Evolutionary conservation across 2,888 invertebrate genomes (phyloP).

Genomic region (Drosophila macrospina): DNA sequence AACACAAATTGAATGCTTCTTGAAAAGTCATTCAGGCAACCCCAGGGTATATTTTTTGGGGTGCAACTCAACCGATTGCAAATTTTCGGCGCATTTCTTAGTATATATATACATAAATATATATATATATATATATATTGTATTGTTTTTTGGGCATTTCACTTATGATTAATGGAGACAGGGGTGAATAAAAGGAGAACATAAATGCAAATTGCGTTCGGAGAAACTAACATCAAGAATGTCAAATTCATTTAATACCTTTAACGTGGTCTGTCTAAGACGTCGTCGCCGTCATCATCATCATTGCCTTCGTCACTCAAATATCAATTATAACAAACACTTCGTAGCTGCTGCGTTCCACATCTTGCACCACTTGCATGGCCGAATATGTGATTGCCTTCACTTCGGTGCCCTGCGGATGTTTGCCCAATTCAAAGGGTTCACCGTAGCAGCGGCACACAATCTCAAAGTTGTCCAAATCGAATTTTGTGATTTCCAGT

Average conservation of each 20-base stretch:
- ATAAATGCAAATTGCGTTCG: constrained; percentile 45
- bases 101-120: constrained; percentile 8
- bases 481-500: constrained; percentile 94
- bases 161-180: constrained; percentile 73
- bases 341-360: constrained; percentile 91
- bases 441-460: constrained; percentile 95
- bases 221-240: constrained; percentile 33
- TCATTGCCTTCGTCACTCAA: constrained; percentile 84
- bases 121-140: constrained; percentile 18
- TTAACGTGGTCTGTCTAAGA: constrained; percentile 13
- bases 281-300: constrained; percentile 1
- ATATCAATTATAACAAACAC: constrained; percentile 99
- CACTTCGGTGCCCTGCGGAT: constrained; percentile 98
- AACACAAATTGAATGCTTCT: constrained; percentile 64
- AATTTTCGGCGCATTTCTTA: constrained; percentile 55
- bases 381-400: constrained; percentile 99
- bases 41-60: constrained; percentile 40
- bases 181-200: constrained; percentile 56
- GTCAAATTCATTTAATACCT: constrained; percentile 57
- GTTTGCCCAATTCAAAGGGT: constrained; percentile 95
- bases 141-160: constrained; percentile 57
- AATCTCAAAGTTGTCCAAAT: constrained; percentile 92
- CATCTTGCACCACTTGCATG: constrained; percentile 95
- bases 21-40: constrained; percentile 66
- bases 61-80: constrained; percentile 65